Percentiles rank a stretch among this genome's conserved stretches.
phyloP scores from a whole-genome alignment of 2,888 invertebrate genomes.

The Drosophila longiperda region DNA sequence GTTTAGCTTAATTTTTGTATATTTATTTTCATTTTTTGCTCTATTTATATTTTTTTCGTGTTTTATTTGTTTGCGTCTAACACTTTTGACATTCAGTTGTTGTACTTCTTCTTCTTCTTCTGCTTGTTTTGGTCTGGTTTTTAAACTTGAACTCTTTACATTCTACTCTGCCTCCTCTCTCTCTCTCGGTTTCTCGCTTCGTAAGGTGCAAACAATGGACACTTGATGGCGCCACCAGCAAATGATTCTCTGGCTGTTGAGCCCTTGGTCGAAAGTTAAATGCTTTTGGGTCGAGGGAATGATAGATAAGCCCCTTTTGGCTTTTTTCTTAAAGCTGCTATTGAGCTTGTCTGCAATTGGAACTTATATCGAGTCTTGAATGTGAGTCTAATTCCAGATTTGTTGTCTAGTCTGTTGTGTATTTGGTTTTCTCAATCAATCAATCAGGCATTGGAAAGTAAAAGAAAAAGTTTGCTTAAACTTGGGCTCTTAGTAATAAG shows the following conservation, averaged over 20 bases:
- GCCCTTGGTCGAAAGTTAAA: slow-evolving; percentile 57
- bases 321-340: slow-evolving; percentile 25
- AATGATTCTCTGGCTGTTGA: slow-evolving; percentile 23
- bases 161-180: neutral
- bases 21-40: slow-evolving; percentile 19
- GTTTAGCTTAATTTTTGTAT: slow-evolving; percentile 32
- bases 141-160: slow-evolving; percentile 7
- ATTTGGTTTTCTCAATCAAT: slow-evolving; percentile 24
- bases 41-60: slow-evolving; percentile 29
- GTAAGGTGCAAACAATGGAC: slow-evolving; percentile 42
- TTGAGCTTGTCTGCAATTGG: slow-evolving; percentile 32
- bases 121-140: slow-evolving; percentile 19
- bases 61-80: slow-evolving; percentile 29
- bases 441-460: slow-evolving; percentile 32
- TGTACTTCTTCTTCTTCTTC: neutral
- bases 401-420: slow-evolving; percentile 5
- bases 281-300: slow-evolving; percentile 54
- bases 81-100: slow-evolving; percentile 31
- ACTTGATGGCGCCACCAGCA: slow-evolving; percentile 54
- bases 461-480: neutral
- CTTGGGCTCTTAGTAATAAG: neutral
- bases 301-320: slow-evolving; percentile 56
- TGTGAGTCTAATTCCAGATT: neutral
- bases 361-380: neutral
- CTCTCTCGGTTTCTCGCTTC: slow-evolving; percentile 1